These are phyloP conservation scores for Plebejus melissa DNA, from an alignment of 2,888 invertebrate species.

Conservation along the genomic window DNA sequence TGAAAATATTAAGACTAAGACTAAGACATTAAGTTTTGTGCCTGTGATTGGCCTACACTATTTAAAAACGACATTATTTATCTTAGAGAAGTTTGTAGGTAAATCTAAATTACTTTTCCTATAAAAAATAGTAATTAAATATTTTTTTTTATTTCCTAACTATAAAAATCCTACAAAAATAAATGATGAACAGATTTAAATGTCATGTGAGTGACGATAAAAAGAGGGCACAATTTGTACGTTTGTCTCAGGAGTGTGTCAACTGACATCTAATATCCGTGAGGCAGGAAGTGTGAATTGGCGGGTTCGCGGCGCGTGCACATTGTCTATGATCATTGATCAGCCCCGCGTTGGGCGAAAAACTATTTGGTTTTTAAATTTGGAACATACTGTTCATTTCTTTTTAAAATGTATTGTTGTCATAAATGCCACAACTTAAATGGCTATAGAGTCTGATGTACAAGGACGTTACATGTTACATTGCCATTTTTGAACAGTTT, in stretches of 20 bases:
- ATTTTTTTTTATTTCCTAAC: too few relatives aligned
- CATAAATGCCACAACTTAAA: neutral
- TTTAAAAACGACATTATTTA: too few relatives aligned
- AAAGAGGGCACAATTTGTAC: conserved; percentile 18
- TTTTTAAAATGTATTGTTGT: neutral
- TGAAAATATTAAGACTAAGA: neutral
- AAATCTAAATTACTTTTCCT: too few relatives aligned
- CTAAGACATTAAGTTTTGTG: too few relatives aligned
- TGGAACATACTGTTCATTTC: conserved; percentile 10
- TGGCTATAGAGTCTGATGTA: neutral
- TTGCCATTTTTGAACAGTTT: too few relatives aligned
- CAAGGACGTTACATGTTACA: too few relatives aligned
- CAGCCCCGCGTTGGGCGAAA: conserved; percentile 31
- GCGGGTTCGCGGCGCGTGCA: conserved; percentile 46
- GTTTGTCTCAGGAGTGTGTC: conserved; percentile 27
- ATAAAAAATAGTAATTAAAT: too few relatives aligned
- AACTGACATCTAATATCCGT: conserved; percentile 38
- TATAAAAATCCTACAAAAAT: neutral
- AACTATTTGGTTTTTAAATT: conserved; percentile 15
- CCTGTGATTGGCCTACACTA: too few relatives aligned
- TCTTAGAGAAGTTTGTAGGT: too few relatives aligned
- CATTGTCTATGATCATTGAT: conserved; percentile 41
- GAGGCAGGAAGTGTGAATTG: conserved; percentile 52
- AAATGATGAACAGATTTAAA: neutral
- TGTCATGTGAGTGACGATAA: neutral